A percentile compares a stretch with the other conserved stretches of the same genome.
phyloP scores from a whole-genome alignment of 2,113 vertebrate genomes.

The Chrysemys picta region DNA sequence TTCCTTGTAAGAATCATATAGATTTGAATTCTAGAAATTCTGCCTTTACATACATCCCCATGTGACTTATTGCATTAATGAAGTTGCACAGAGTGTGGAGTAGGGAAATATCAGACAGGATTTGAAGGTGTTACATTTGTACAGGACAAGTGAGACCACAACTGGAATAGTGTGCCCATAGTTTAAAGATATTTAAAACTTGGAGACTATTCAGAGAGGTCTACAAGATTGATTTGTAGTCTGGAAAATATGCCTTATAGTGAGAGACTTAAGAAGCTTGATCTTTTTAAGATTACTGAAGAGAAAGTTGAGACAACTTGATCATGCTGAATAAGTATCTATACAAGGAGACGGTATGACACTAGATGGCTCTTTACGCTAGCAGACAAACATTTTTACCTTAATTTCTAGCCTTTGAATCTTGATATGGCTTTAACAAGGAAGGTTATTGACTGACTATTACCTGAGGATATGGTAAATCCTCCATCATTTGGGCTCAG shows the following conservation, averaged over 20 bases:
- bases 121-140: neutral
- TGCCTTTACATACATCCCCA: too few species aligned
- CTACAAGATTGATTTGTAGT: too few species aligned
- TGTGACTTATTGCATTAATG: too few species aligned
- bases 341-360: neutral
- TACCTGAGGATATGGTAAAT: neutral
- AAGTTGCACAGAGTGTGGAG: too few species aligned
- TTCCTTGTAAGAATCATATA: too few species aligned
- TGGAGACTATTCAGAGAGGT: neutral
- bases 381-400: neutral
- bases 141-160: fast-evolving
- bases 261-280: too few species aligned
- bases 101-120: neutral
- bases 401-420: neutral
- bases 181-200: neutral
- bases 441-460: neutral
- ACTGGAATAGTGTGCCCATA: neutral
- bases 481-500: neutral
- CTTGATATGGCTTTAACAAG: neutral
- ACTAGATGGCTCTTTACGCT: neutral
- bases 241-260: too few species aligned
- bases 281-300: neutral
- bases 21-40: too few species aligned
- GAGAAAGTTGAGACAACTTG: neutral
- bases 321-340: neutral